phyloP scores from a whole-genome alignment of 2,113 vertebrate genomes.

The Otus sunia region DNA sequence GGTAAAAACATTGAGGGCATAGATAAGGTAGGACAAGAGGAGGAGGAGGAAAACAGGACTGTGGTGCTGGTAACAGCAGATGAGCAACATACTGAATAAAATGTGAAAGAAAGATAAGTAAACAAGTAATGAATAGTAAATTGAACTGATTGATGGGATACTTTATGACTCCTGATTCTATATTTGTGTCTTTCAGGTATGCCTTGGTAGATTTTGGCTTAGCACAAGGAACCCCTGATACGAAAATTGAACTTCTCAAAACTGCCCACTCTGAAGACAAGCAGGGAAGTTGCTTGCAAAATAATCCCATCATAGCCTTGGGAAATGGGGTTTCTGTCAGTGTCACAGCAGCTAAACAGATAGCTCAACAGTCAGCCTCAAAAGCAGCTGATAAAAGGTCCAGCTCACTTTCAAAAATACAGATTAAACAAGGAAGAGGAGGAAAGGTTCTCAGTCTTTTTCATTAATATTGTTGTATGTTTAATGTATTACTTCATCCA shows the following conservation, averaged over 20 bases:
- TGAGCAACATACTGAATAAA: background rate
- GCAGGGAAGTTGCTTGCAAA: constrained; percentile 79
- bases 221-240: constrained; percentile 93
- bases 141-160: background rate
- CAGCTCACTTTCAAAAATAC: constrained; percentile 69
- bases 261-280: constrained; percentile 81
- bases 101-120: background rate
- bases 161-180: background rate
- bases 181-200: constrained; percentile 78
- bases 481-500: constrained; percentile 44
- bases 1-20: background rate
- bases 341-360: constrained; percentile 53
- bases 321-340: constrained; percentile 68
- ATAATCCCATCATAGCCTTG: constrained; percentile 64
- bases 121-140: background rate
- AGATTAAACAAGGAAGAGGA: constrained; percentile 85
- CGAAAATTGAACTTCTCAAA: constrained; percentile 91
- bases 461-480: background rate
- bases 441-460: constrained; percentile 77
- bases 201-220: constrained; percentile 97
- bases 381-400: constrained; percentile 80
- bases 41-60: background rate
- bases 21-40: background rate
- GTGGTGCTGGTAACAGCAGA: background rate
- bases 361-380: constrained; percentile 63